Evolutionary conservation across 2,888 invertebrate genomes (phyloP), one percentile per base, ranked within the genome.

Genomic region (Oligia strigilis): DNA sequence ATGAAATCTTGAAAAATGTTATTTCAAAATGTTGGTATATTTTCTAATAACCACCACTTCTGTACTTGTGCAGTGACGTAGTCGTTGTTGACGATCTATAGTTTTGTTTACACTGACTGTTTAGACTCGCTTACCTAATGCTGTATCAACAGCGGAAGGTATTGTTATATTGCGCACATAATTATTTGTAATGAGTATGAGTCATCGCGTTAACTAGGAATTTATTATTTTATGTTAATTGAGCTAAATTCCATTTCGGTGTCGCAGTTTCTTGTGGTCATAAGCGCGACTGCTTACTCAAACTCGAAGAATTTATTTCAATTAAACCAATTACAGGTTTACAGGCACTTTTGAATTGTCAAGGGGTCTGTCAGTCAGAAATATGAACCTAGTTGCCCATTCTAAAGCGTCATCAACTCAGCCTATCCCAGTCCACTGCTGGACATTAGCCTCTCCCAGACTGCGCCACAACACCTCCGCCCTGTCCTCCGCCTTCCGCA

Each of bases 11-110:
- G 23, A 23, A 55, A 3, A 55, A 55, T 19, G 2, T 19, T 55
- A 55, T 55, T 55, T 19, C 17, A 55, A 55, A 55, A 19, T 19
- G 6, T 55, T 4, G 17, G 6, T 55, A 19, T 19, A 19, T 55
- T 55, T 19, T 60, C 17, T n/a, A 46, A n/a, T 17, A 97, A 97
- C 23, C 1, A 43, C 4, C 40, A 8, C 11, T 9, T 77, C 46
- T 29, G 64, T 2, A 72, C 4, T 2, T 36, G n/a, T n/a, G 11
- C 2, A 40, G 4, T 8, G 4, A 52, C 9, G 14, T 23, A 23
- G 19, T 55, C 9, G 11, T n/a, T 77, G 76, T 77, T 75, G 75
- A 62, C 49, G 52, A 62, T 64, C 75, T 19, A 29, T 43, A 2
- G 46, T 55, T 55, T 65, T 65, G 55, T 71, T 72, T 58, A 79